Evolutionary conservation across 2,797 vertebrate genomes (phyloP).

Genomic region (Ateles fusciceps): DNA sequence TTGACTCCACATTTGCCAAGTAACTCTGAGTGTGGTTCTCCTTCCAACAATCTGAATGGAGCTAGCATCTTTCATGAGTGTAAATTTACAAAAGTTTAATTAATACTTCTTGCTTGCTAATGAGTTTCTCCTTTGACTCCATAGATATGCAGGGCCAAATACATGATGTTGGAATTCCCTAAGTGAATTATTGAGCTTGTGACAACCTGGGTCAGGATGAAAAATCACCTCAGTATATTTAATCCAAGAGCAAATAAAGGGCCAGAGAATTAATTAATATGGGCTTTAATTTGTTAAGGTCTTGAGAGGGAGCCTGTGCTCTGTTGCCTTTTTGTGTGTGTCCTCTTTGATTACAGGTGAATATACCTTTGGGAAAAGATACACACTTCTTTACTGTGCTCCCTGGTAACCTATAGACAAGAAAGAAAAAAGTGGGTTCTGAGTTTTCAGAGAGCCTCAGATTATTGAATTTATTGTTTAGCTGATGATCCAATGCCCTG

Average conservation of each 20-base stretch:
- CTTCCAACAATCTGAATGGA: conserved; percentile 43
- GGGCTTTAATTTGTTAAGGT: conserved; percentile 52
- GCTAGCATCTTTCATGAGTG: conserved; percentile 39
- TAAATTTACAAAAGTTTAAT: conserved; percentile 63
- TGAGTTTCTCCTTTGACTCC: conserved; percentile 56
- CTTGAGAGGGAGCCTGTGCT: not conserved
- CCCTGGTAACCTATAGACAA: not conserved
- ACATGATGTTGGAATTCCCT: conserved; percentile 48
- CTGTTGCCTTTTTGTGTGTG: not conserved
- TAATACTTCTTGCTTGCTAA: conserved; percentile 62
- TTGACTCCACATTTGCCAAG: conserved; percentile 34
- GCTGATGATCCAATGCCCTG: not conserved
- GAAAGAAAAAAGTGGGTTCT: not conserved
- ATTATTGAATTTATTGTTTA: conserved; percentile 44
- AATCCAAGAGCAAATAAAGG: conserved; percentile 67
- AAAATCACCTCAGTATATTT: conserved; percentile 61
- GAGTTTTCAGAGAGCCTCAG: not conserved
- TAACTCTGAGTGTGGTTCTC: conserved; percentile 20
- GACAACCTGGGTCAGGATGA: conserved; percentile 46
- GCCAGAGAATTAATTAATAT: conserved; percentile 65
- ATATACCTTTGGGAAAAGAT: not conserved
- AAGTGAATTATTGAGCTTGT: conserved; percentile 64
- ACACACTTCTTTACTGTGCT: not conserved
- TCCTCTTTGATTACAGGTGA: conserved; percentile 50
- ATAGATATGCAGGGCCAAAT: conserved; percentile 44